A percentile compares a stretch with the other conserved stretches of the same genome.
Evolutionary conservation across 2,888 invertebrate species (phyloP).

Genomic region (Eupithecia tripunctaria): DNA sequence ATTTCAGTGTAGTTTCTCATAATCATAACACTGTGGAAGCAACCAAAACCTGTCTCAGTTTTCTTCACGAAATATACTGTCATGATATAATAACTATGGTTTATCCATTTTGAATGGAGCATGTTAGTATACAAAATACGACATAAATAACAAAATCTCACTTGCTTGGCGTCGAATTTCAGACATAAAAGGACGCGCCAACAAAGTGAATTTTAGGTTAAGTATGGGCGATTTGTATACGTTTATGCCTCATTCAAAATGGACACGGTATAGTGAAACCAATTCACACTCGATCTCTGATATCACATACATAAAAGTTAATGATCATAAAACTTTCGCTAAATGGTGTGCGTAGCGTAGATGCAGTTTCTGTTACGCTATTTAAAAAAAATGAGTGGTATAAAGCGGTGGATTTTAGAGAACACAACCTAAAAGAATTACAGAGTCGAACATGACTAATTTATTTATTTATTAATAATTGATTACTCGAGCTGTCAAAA

Average conservation of each 20-base stretch:
- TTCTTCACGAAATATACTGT: not conserved
- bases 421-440: not conserved
- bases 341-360: not conserved
- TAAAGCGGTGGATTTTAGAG: not conserved
- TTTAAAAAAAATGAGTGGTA: not conserved
- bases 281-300: not conserved
- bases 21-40: not conserved
- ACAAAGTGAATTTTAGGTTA: no score
- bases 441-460: not conserved
- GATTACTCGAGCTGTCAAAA: not conserved
- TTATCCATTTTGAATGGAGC: no score
- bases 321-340: not conserved
- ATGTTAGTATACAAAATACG: no score
- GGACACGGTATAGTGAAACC: no score
- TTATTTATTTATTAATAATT: not conserved
- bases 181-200: no score
- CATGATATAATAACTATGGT: not conserved
- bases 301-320: not conserved
- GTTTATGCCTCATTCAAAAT: no score
- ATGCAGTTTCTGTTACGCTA: not conserved
- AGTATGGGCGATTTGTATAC: no score
- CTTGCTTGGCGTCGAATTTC: no score
- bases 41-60: not conserved
- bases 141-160: no score
- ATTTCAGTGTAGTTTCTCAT: not conserved